Evolutionary conservation across 92 coral and sea anemone species (phyloP).

Genomic region (Pocillopora meandrina): DNA sequence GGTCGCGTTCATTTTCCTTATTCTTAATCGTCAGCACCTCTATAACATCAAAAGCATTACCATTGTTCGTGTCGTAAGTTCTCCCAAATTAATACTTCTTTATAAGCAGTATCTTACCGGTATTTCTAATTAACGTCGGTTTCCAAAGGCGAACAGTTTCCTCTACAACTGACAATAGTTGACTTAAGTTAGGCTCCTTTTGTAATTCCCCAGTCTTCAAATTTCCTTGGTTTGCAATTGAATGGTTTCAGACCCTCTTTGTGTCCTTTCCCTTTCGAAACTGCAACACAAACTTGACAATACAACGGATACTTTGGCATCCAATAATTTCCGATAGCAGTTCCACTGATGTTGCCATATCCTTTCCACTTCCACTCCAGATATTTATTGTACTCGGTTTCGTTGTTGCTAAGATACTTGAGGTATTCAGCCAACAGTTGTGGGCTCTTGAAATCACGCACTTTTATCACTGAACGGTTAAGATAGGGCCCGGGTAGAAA

Average conservation of each 20-base stretch:
- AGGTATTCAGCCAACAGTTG: constrained; percentile 44
- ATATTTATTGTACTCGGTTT: constrained; percentile 45
- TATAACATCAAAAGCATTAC: no score
- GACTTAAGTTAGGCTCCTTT: background rate
- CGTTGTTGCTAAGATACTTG: constrained; percentile 46
- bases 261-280: constrained; percentile 30
- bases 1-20: no score
- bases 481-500: constrained; percentile 51
- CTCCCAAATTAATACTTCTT: no score
- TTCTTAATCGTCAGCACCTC: no score
- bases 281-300: constrained; percentile 38
- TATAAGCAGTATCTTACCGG: no score
- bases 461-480: constrained; percentile 54
- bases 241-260: constrained; percentile 24
- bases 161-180: no score
- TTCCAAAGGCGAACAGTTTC: no score
- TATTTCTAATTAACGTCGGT: no score
- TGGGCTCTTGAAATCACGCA: constrained; percentile 55
- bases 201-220: constrained; percentile 36
- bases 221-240: constrained; percentile 22
- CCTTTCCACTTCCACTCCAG: constrained; percentile 57
- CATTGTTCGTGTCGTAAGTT: no score
- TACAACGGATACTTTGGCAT: constrained; percentile 19
- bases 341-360: constrained; percentile 38
- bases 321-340: constrained; percentile 41